These are phyloP conservation scores for Notolepis coatsorum DNA, from an alignment of 2,797 vertebrate species.

Conservation along the genomic window DNA sequence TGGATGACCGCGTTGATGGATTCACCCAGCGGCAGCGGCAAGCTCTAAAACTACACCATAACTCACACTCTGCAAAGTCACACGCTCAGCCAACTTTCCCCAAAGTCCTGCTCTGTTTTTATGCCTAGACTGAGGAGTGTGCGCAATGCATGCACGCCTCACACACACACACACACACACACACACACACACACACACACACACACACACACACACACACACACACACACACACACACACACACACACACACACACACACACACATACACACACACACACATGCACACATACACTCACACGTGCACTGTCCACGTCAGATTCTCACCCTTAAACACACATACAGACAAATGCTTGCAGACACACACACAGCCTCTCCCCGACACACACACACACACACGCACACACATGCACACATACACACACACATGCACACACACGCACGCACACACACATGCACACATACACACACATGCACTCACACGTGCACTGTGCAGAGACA, in stretches of 20 bases:
- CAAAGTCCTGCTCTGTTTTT: neutral
- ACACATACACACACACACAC: neutral
- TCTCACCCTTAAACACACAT: neutral
- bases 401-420: neutral
- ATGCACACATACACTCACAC: too few species aligned
- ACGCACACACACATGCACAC: neutral
- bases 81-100: conserved; percentile 3
- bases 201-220: conserved; percentile 2
- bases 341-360: neutral
- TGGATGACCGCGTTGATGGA: conserved; percentile 24
- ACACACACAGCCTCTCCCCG: too few species aligned
- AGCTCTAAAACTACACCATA: conserved; percentile 35
- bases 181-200: neutral
- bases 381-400: neutral
- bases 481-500: too few species aligned
- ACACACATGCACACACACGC: neutral
- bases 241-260: neutral
- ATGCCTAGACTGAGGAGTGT: neutral
- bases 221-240: conserved; percentile 6
- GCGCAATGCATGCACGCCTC: too few species aligned
- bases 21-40: conserved; percentile 29
- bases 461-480: too few species aligned
- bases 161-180: neutral
- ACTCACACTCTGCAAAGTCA: too few species aligned
- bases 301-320: neutral